A percentile compares a stretch with the other conserved stretches of the same genome.
Conservation (phyloP, 2,888 invertebrate genomes). For the Papilio demoleus region DNA sequence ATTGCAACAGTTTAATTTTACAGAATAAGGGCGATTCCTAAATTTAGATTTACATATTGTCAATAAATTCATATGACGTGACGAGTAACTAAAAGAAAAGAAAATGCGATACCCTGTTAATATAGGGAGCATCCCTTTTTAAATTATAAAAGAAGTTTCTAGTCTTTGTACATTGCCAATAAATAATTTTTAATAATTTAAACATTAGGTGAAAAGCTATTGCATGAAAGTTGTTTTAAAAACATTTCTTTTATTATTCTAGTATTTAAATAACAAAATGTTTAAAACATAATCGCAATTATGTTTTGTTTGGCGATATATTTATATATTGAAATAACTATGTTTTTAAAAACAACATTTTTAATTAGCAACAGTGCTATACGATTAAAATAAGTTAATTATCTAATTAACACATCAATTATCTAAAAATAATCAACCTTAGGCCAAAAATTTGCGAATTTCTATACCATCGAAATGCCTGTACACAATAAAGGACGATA, state of each 20-base stretch:
- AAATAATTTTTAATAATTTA: slow-evolving; percentile 36
- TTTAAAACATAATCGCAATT: slow-evolving; percentile 19
- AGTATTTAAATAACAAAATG: not conserved
- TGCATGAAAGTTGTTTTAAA: slow-evolving; percentile 32
- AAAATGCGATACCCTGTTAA: slow-evolving; percentile 69
- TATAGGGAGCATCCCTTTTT: slow-evolving; percentile 53
- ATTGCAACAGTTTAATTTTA: slow-evolving; percentile 17
- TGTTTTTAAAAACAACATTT: slow-evolving; percentile 25
- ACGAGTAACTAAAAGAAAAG: slow-evolving; percentile 51
- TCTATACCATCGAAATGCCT: slow-evolving; percentile 52
- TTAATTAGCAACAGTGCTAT: slow-evolving; percentile 9
- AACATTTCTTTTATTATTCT: slow-evolving; percentile 20
- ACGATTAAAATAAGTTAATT: slow-evolving; percentile 17
- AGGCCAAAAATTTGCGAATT: slow-evolving; percentile 44
- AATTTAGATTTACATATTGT: slow-evolving; percentile 63
- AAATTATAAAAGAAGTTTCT: slow-evolving; percentile 46
- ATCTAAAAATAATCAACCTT: slow-evolving; percentile 44
- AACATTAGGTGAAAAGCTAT: slow-evolving; percentile 27
- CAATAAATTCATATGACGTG: slow-evolving; percentile 62
- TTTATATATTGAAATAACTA: slow-evolving; percentile 6
- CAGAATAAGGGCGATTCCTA: slow-evolving; percentile 60
- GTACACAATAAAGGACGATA: slow-evolving; percentile 59
- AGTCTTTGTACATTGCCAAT: slow-evolving; percentile 53
- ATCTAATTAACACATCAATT: slow-evolving; percentile 31
- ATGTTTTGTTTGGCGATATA: slow-evolving; percentile 21